Percentiles rank a stretch among this genome's conserved stretches.
Evolutionary conservation across 2,113 vertebrate genomes (phyloP).

Genomic region (Chamaea fasciata): DNA sequence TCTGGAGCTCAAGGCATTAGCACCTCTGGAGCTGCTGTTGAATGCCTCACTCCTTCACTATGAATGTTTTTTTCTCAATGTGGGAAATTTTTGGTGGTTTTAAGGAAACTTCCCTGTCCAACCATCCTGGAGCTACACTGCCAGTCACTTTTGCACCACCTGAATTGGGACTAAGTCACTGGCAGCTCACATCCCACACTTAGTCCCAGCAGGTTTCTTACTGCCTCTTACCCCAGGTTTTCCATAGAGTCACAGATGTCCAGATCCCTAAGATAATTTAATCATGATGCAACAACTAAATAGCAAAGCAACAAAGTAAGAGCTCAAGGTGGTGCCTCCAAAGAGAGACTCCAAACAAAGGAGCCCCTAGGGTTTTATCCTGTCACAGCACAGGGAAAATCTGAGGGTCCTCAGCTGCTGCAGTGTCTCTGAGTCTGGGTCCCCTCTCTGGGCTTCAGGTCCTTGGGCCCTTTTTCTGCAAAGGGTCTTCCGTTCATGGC

Average conservation of each 20-base stretch:
- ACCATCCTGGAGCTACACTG: neutral
- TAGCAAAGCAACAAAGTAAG: neutral
- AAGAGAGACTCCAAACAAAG: neutral
- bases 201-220: neutral
- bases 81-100: neutral
- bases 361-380: neutral
- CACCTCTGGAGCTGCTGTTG: neutral
- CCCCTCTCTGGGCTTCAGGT: neutral
- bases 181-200: neutral
- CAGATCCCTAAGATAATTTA: neutral
- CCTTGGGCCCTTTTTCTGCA: neutral
- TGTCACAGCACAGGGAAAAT: neutral
- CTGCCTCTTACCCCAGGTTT: neutral
- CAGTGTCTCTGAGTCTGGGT: neutral
- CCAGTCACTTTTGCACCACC: neutral
- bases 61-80: neutral
- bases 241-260: fast-evolving
- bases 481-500: neutral
- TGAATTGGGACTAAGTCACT: neutral
- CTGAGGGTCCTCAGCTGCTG: neutral
- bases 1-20: neutral
- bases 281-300: neutral
- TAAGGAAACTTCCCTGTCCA: neutral
- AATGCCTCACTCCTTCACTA: neutral
- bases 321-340: neutral